Base-by-base conservation (phyloP, 2,797 vertebrate genomes). In the Carapus acus region DNA sequence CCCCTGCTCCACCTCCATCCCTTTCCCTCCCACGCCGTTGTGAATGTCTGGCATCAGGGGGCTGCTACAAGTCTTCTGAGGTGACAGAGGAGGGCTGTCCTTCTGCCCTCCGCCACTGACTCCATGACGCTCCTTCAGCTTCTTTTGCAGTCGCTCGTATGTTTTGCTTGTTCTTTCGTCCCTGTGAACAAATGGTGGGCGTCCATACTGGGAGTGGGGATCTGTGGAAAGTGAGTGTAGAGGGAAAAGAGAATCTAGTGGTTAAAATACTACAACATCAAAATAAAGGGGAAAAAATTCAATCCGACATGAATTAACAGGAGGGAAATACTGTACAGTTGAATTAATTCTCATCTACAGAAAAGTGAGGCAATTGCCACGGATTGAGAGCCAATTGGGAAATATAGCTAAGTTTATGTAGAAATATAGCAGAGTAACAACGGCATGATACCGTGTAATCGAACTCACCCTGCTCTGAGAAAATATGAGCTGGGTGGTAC, bases 131-230 rank as follows among this genome's bases (percentile, higher is more conserved):
- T 97, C 96, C 79, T 96, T 97, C 55, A 97, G 83, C 69, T 97
- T 98, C 78, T 96, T 98, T 82, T 98, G 96, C 63, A 98, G 86
- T 36, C 96, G 90, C 78, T 97, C 94, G 0, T 93, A 93, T 0
- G 92, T 93, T 90, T 98, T 98, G 86, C 82, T 94, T 56, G 93
- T 90, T 79, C 95, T 89, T 83, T 98, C 96, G 3, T 98, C 94
- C 88, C 94, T 71, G 75, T 89, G 87, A 53, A 82, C 87, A 41
- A 94, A 95, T 60, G 85, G 82, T 13, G 88, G 87, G 55, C 94
- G 91, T 77, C 91, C 93, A 23, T 97, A 94, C 74, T 85, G 85
- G 58, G 90, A 79, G 75, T 94, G 88, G 69, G 91, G 68, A 84
- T 98, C 94, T 94, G 87, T 43, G 77, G 81, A 83, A 75, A 86